phyloP scores from a whole-genome alignment of 2,888 invertebrate genomes.

The Eristalis intricaria region DNA sequence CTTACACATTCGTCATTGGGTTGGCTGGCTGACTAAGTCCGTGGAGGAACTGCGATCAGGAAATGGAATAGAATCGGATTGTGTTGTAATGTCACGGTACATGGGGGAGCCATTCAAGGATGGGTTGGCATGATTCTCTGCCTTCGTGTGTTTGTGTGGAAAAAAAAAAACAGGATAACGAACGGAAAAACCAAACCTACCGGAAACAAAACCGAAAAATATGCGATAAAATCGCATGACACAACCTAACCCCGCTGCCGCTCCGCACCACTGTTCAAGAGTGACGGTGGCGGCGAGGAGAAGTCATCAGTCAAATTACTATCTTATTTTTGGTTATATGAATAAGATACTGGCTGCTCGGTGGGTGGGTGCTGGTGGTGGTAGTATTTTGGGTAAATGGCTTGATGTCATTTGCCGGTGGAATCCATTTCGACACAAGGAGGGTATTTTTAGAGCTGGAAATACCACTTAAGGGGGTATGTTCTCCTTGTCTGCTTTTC shows the following conservation, averaged over 20 bases:
- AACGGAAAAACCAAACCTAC: constrained; percentile 66
- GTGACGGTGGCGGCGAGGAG: constrained; percentile 48
- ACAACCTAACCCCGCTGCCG: constrained; percentile 57
- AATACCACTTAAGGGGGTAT: constrained; percentile 62
- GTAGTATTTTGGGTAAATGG: constrained; percentile 64
- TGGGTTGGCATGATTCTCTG: constrained; percentile 24
- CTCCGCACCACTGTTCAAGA: not conserved
- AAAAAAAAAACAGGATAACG: constrained; percentile 44
- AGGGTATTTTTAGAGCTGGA: constrained; percentile 48
- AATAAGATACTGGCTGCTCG: constrained; percentile 34
- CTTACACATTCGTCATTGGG: constrained; percentile 71
- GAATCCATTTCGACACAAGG: constrained; percentile 55
- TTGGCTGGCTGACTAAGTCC: constrained; percentile 27
- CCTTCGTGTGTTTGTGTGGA: not conserved
- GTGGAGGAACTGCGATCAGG: constrained; percentile 51
- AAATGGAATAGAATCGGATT: constrained; percentile 71
- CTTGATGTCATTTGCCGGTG: constrained; percentile 71
- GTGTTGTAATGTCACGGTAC: constrained; percentile 36
- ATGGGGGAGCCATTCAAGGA: not conserved
- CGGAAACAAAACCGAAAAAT: constrained; percentile 71
- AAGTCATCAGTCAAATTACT: constrained; percentile 74
- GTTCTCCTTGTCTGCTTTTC: constrained; percentile 15
- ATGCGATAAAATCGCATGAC: constrained; percentile 74
- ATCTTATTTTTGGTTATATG: constrained; percentile 69
- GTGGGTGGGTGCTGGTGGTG: constrained; percentile 15